Evolutionary conservation across 2,888 invertebrate species (phyloP), one percentile per base, ranked within the genome.

Genomic region (Thymelicus lineola): DNA sequence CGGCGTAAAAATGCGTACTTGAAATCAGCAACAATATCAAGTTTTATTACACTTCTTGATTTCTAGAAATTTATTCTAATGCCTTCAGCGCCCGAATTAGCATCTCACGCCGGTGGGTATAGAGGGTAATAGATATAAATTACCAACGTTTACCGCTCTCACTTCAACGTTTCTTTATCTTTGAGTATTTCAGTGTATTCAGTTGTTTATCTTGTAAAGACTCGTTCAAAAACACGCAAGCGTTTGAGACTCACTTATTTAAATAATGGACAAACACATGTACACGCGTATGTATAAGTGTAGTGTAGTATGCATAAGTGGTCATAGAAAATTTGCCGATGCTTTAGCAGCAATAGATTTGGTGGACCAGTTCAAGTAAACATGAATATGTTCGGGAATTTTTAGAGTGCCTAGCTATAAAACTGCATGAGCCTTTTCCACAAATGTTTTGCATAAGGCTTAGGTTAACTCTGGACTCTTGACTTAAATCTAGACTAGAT

Each of bases 131-230:
- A 45, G 28, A 17, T 48, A 62, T 48, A 15, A 62, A 62, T 62
- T 62, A 48, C 62, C 62, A 48, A 15, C 62, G 35, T 62, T 62
- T 48, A 61, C 62, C 48, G 15, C 20, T 12, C 45, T 57, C 64
- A 59, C 63, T 63, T 46, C 46, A 28, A 46, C 14, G 35, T 65
- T 57, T 20, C 36, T 58, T 70, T 67, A 59, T 64, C 65, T 71
- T 70, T 68, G 65, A 66, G 70, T 61, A 65, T 28, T 28, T 28
- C 28, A 71, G 71, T 62, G 63, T 67, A 71, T 70, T 71, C 71
- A 57, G 73, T 73, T 73, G 72, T 75, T 76, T 75, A 73, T 70
- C 73, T 57, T 62, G 73, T 67, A 68, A 72, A 73, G 68, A 6
- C 36, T 15, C 62, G 48, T 35, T 48, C 62, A 15, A 62, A 10